Evolutionary conservation across 1,140 invertebrate species (phyloP), one percentile per base, ranked within the genome.

Genomic region (Nephotettix cincticeps): DNA sequence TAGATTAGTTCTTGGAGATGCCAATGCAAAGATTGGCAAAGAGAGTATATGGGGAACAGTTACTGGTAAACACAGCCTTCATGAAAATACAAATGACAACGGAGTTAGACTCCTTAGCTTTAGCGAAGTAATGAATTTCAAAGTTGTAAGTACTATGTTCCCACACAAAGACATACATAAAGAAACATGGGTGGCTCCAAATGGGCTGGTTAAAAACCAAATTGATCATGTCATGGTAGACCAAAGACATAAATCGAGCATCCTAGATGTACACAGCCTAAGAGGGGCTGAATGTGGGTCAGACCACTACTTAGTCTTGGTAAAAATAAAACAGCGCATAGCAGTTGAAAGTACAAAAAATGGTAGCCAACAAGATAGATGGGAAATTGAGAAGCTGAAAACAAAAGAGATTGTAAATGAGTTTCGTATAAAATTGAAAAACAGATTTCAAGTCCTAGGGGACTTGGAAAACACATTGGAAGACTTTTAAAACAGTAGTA

Each of bases 31-130:
- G 68, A 29, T 70, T 6, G 71, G 71, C 9, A 64, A 29, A 54
- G 71, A 74, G 63, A 45, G 63, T 6, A 19, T 27, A 47, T 70
- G 54, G 56, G 69, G 66, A 30, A 29, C 56, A 1, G 70, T 63
- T 54, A 73, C 80, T 73, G 19, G 79, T 74, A 68, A 82, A 54
- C 56, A 82, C 67, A 65, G 79, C 77, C 63, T 72, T 73, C 72
- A 82, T 71, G 21, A 69, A 36, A 14, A 17, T 30, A 32, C 68
- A 17, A 75, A 72, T 66, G 72, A 73, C 25, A 76, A 76, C 72
- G 75, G 71, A 1, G 14, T 61, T 25, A 69, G 69, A 61, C 66
- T 76, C n/a, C 54, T 71, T 11, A 66, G 71, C 23, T 72, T 78
- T 67, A 72, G 72, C 13, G 21, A 30, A 13, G 68, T 58, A 30